These are phyloP conservation scores for Hemiprocne comata DNA, from an alignment of 2,113 vertebrate species.

Conservation along the genomic window DNA sequence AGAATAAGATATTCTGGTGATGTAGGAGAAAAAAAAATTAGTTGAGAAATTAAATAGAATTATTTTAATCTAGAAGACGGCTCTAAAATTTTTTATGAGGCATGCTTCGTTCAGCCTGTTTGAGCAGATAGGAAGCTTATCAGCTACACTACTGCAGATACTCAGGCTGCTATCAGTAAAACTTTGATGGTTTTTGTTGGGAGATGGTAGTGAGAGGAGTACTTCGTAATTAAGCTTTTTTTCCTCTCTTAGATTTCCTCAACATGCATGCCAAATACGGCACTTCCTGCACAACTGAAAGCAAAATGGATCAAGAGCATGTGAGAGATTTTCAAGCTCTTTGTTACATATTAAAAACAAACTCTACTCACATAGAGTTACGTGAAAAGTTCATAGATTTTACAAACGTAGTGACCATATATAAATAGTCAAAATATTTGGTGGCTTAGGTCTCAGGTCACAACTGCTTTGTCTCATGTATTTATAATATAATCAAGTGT, in stretches of 20 bases:
- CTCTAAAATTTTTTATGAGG: neutral
- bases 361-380: neutral
- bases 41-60: neutral
- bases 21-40: neutral
- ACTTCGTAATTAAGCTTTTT: neutral
- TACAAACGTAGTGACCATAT: neutral
- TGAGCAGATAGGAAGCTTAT: neutral
- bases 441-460: neutral
- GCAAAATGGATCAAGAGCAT: neutral
- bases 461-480: neutral
- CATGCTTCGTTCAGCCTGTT: fast-evolving
- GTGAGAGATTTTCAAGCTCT: neutral
- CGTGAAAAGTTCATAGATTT: neutral
- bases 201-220: neutral
- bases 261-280: neutral
- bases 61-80: neutral
- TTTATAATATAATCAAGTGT: neutral
- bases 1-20: neutral
- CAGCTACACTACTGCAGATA: neutral
- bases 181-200: neutral
- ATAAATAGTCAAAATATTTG: neutral
- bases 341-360: neutral
- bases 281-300: neutral
- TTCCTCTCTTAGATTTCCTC: neutral
- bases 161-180: neutral